Conservation (phyloP, 2,888 invertebrate genomes). For the Gibbula magus region DNA sequence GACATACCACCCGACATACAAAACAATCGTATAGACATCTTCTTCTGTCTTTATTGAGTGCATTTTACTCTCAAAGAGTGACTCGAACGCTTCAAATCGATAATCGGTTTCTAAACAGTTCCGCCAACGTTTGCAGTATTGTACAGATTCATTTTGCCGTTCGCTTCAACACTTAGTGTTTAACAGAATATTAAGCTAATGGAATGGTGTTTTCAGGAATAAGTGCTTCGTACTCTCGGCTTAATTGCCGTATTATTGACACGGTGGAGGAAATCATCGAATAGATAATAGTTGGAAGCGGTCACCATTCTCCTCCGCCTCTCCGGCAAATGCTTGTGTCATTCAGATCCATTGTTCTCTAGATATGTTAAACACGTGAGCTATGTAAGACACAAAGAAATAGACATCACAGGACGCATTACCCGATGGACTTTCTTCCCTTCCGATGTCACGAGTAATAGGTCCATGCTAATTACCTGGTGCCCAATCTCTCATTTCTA, state of each 20-base stretch:
- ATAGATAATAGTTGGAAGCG: neutral
- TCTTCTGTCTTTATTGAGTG: no score
- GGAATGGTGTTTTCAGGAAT: constrained; percentile 16
- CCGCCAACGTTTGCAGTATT: neutral
- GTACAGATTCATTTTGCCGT: constrained; percentile 14
- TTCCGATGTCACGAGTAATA: no score
- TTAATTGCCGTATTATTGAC: constrained; percentile 13
- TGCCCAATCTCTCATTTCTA: no score
- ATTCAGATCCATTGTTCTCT: neutral
- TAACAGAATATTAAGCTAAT: constrained; percentile 17
- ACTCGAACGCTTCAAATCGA: no score
- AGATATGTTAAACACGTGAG: neutral
- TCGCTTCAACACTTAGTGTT: constrained; percentile 17
- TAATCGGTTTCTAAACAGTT: neutral
- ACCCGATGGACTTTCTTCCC: neutral
- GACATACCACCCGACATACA: neutral
- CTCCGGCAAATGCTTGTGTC: neutral
- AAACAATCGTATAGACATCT: no score
- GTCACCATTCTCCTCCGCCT: neutral
- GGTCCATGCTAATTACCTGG: no score
- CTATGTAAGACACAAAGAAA: constrained; percentile 12
- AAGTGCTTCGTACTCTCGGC: constrained; percentile 15
- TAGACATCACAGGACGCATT: neutral
- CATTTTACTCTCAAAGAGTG: no score
- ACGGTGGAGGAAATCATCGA: neutral